Conservation (phyloP, 2,113 vertebrate genomes). For the Crotophaga sulcirostris region DNA sequence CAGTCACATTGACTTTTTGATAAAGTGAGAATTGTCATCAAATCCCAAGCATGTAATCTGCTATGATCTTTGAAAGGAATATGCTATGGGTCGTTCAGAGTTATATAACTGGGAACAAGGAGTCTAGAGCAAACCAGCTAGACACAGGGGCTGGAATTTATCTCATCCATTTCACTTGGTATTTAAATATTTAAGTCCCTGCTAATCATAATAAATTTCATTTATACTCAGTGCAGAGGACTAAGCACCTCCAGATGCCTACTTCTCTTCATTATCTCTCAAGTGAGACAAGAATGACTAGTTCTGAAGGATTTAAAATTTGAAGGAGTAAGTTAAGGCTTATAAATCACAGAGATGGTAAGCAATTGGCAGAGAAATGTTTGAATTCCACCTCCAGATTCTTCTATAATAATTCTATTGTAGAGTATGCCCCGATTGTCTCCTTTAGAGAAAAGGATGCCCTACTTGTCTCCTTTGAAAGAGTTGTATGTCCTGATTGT, state of each 20-base stretch:
- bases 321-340: conserved; percentile 6
- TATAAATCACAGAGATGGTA: conserved; percentile 15
- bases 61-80: background rate
- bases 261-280: conserved; percentile 17
- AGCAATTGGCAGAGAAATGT: conserved; percentile 1
- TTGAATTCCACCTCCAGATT: conserved; percentile 30
- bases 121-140: background rate
- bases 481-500: background rate
- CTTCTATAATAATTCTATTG: conserved; percentile 10
- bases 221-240: background rate
- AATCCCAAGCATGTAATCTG: background rate
- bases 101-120: background rate
- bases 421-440: background rate
- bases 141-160: background rate
- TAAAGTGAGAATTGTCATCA: background rate
- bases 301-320: conserved; percentile 39
- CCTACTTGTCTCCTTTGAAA: background rate
- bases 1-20: background rate
- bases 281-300: conserved; percentile 28
- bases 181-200: conserved; percentile 12
- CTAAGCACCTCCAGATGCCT: conserved; percentile 6
- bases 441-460: background rate
- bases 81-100: background rate
- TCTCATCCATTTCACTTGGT: background rate
- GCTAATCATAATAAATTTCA: conserved; percentile 29